Evolutionary conservation across 1,140 invertebrate genomes (phyloP), one percentile per base, ranked within the genome.

Genomic region (Elysia chlorotica): DNA sequence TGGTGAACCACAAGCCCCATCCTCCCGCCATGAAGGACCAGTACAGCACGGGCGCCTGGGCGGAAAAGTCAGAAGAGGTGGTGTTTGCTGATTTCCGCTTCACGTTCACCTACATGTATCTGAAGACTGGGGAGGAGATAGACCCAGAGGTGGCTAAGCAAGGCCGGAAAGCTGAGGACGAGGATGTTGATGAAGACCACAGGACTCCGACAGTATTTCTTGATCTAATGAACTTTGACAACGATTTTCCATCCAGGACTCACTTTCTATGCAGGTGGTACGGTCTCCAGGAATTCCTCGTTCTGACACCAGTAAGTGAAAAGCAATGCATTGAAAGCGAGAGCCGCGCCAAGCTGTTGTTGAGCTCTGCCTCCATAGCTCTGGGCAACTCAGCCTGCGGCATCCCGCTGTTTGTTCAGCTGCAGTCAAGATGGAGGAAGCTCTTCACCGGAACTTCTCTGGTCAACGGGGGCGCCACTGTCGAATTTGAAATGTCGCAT

Each of bases 401-500:
- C 76, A 89, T 96, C 63, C 95, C 96, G 36, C 89, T 95, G 28
- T 96, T 98, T 89, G 90, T 97, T 59, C 95, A 97, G 89, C 91
- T 95, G 28, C 93, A 92, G 90, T 93, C 95, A 81, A 92, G 93
- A 77, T 93, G 92, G 88, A 69, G 86, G 41, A 78, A 81, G 36
- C 79, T 86, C 31, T 98, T 93, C 86, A 86, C 92, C 41, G 95
- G 95, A 31, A 90, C 93, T 14, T 93, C 91, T 80, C 91, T 94
- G 83, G 91, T 92, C 36, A 91, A 90, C 81, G 92, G 92, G 62
- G 89, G 92, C 10, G n/a, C n/a, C n/a, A 90, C 92, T 74, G 92
- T 92, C 31, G 92, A 93, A 82, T 96, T 95, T 87, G 93, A 97
- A 81, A 95, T 96, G 90, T 92, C 96, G 71, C 94, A 96, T 83